Base-by-base conservation (phyloP, 1,140 invertebrate genomes). In the Bombus confusus region DNA sequence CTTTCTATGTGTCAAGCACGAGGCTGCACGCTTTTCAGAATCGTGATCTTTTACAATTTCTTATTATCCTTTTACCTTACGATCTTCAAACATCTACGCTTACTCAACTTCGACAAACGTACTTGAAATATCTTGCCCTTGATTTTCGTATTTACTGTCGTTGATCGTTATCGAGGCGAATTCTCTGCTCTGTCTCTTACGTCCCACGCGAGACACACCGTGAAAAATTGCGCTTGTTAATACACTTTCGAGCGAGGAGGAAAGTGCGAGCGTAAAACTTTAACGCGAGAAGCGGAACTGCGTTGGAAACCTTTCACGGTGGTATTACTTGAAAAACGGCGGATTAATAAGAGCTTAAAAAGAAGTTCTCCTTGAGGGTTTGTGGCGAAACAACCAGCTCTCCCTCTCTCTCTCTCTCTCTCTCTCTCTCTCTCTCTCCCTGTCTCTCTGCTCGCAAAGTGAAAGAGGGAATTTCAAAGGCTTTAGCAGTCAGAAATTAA, bases 291-390 rank as follows among this genome's bases (percentile, higher is more conserved):
- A 41, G 22, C 39, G 43, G 47, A 80, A 57, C 34, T 12, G 28
- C 43, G 66, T n/a, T 8, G 66, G 22, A 41, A 71, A 31, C n/a
- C 66, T n/a, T 13, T 22, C n/a, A 39, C 66, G 64, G n/a, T 31
- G 18, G 41, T 15, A 68, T 80, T 62, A 47, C 69, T 43, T 73
- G 37, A 43, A 25, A 71, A 69, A 81, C 68, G 47, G 5, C 25
- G 69, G 79, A 81, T 81, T 81, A 81, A 81, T 81, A 81, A 81
- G 68, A 43, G 39, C 68, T 81, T 81, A n/a, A 59, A 62, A 73
- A 41, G 37, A 62, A 81, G 68, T 37, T 25, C 39, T 6, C n/a
- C 59, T 72, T 62, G 68, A 80, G 37, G 43, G 62, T 2, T 47
- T 41, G 37, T 52, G 39, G 37, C n/a, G 25, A n/a, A 57, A 80